Base-by-base conservation (phyloP, 2,888 invertebrate genomes). In the Eumacrocentrus americanus region DNA sequence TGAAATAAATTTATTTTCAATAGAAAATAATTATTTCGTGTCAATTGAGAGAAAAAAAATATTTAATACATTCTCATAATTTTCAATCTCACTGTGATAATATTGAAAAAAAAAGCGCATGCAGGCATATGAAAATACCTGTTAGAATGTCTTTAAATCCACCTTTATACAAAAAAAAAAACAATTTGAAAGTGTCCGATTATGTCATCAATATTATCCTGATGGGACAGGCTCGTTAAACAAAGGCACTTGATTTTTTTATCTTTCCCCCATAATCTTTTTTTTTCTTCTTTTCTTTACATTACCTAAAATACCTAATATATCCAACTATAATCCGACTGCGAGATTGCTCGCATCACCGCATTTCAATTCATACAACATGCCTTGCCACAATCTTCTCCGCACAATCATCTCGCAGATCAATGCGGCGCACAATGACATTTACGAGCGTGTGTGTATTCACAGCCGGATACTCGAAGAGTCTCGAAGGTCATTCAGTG, bases 391-490 rank as follows among this genome's bases (percentile, higher is more conserved):
- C 29, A 29, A 29, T 29, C 29, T 29, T 29, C 29, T 29, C 23
- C 25, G 29, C 20, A 47, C 20, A 44, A 44, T 44, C 12, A 9
- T 11, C 22, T 22, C 11, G n/a, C 18, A 25, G 25, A 40, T 40
- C 53, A 42, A 22, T 23, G 18, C 29, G 44, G 29, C 44, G 54
- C 34, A 54, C 54, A 54, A 29, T 29, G 29, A 18, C 25, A 18
- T 50, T 29, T 35, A 18, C 29, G 29, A 29, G 29, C 29, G 29
- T 29, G 29, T 29, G n/a, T 29, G 44, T 42, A 42, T 54, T 44
- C 34, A 44, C 54, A 44, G 54, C 44, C 54, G 54, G 54, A 54
- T 54, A 44, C 44, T 34, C 34, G 20, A 54, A 48, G 42, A 48
- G 48, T 54, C 44, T 50, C 34, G 50, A 50, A 50, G 50, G 50